A percentile compares a stretch with the other conserved stretches of the same genome.
These are phyloP conservation scores for Gastrophryne carolinensis DNA, from an alignment of 2,797 vertebrate genomes.

Conservation along the genomic window DNA sequence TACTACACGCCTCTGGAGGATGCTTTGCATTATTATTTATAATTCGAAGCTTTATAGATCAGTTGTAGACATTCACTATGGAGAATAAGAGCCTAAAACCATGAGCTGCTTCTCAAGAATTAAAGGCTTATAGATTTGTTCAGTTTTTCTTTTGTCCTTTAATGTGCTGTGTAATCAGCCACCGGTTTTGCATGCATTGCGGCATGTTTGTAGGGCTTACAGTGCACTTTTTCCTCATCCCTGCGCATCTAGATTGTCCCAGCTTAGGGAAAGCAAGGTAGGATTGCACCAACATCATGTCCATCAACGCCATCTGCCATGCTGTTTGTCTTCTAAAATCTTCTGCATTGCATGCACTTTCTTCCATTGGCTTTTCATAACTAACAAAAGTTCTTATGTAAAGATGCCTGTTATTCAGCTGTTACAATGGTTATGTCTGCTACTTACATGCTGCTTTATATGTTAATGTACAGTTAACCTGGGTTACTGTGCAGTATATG, in stretches of 20 bases:
- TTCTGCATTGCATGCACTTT: slow-evolving; percentile 58
- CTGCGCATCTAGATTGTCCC: slow-evolving; percentile 56
- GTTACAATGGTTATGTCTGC: slow-evolving; percentile 23
- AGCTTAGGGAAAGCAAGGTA: slow-evolving; percentile 48
- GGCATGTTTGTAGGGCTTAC: slow-evolving; percentile 50
- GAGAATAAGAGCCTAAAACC: background rate
- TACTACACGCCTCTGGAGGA: background rate
- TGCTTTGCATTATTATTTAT: background rate
- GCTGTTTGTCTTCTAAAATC: slow-evolving; percentile 40
- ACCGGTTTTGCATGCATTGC: slow-evolving; percentile 60
- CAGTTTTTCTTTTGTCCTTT: slow-evolving; percentile 53
- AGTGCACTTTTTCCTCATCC: slow-evolving; percentile 40
- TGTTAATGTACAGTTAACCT: background rate
- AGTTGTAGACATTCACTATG: background rate
- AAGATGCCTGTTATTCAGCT: slow-evolving; percentile 8
- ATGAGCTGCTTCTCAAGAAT: background rate
- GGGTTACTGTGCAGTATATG: background rate
- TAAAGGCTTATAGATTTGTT: slow-evolving; percentile 13
- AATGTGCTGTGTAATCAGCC: slow-evolving; percentile 53
- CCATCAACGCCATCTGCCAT: slow-evolving; percentile 49
- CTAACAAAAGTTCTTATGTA: slow-evolving; percentile 13
- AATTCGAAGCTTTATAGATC: background rate
- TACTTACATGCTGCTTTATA: slow-evolving; percentile 10
- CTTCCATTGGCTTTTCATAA: slow-evolving; percentile 33
- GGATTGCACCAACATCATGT: slow-evolving; percentile 40